These are phyloP conservation scores for Peribatodes rhomboidaria DNA, from an alignment of 2,888 invertebrate genomes.

Conservation along the genomic window DNA sequence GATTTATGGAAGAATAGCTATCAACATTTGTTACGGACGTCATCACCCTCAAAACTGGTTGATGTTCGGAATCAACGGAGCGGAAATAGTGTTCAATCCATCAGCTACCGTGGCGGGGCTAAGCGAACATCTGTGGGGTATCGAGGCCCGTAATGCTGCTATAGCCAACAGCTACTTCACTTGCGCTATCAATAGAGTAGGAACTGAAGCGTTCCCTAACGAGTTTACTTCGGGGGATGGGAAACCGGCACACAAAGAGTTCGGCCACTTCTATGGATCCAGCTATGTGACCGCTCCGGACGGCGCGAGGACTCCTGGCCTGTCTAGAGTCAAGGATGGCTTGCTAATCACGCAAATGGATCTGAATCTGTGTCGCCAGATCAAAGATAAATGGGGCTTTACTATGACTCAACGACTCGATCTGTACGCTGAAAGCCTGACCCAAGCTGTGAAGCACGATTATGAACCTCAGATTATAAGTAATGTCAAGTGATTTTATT, in stretches of 20 bases:
- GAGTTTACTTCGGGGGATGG: constrained; percentile 87
- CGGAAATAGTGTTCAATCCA: constrained; percentile 99
- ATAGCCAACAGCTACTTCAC: constrained; percentile 98
- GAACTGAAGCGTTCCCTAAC: constrained; percentile 92
- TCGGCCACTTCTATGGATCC: constrained; percentile 99
- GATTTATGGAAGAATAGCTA: constrained; percentile 94
- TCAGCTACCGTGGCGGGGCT: constrained; percentile 94
- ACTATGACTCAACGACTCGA: constrained; percentile 98
- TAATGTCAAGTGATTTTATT: constrained; percentile 21
- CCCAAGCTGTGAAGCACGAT: constrained; percentile 64
- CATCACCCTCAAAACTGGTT: constrained; percentile 99
- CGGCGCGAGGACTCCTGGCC: constrained; percentile 95
- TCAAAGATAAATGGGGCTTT: constrained; percentile 98
- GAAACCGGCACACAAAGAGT: constrained; percentile 92
- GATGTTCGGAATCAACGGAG: constrained; percentile 98
- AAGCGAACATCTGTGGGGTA: constrained; percentile 97
- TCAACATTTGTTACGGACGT: constrained; percentile 99
- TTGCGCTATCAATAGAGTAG: constrained; percentile 97
- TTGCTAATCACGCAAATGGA: constrained; percentile 96
- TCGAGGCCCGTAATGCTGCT: constrained; percentile 98
- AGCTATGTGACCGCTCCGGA: constrained; percentile 98
- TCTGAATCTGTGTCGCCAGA: constrained; percentile 97
- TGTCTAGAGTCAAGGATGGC: constrained; percentile 93
- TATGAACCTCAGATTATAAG: constrained; percentile 67
- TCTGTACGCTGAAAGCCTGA: constrained; percentile 93